Evolutionary conservation across 2,113 vertebrate species (phyloP), one percentile per base, ranked within the genome.

Genomic region (Scytalopus superciliaris): DNA sequence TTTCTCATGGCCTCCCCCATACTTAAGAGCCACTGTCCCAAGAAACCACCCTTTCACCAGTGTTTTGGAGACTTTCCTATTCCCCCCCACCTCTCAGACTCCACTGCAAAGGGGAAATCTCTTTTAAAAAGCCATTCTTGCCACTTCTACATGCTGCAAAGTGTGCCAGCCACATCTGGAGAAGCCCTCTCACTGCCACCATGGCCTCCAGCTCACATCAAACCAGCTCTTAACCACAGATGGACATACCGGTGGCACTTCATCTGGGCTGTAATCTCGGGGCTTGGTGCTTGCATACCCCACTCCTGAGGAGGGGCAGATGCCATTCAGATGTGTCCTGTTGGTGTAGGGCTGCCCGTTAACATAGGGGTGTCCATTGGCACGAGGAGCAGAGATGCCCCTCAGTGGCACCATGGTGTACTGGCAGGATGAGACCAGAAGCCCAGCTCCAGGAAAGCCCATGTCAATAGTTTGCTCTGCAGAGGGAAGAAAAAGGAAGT

Each of bases 361-460:
- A 53, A 98, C 79, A 2, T 98, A 98, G 90, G 98, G 98, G 60
- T 97, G 98, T 18, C 98, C 98, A 1, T 40, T 97, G 94, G 94
- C 91, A 74, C 85, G 97, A 72, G 96, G 95, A 87, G 98, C 96
- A 10, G 99, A 97, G 62, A 98, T 96, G 25, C 99, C 99, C 89
- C 98, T 98, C 70, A 99, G 97, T 2, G 99, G 99, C 28, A 99
- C 99, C 99, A 99, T 99, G 45, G 99, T 99, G 95, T 99, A 99
- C 85, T 99, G 99, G 95, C 99, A 99, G 23, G 99, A 98, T 0
- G 99, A 98, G 17, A 98, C 93, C 0, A 99, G 98, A 39, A 99
- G 80, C 12, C 98, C 97, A 59, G 98, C 97, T 72, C 98, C 96
- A 12, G 99, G 98, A 91, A 99, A 99, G 70, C 98, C 98, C 98